Evolutionary conservation across 2,113 vertebrate genomes (phyloP).

Genomic region (Podarcis cretensis): DNA sequence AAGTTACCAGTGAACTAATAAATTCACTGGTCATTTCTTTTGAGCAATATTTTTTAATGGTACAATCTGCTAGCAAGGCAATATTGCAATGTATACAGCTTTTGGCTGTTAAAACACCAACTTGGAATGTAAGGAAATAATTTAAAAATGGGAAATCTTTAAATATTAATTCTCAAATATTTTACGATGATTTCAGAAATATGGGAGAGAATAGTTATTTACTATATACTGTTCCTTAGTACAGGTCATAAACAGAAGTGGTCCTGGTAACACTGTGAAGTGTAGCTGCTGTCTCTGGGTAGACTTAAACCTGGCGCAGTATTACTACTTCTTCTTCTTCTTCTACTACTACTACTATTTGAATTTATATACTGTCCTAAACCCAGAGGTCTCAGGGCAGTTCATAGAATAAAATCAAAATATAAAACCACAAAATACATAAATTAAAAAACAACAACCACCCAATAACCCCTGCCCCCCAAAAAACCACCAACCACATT

Average conservation of each 20-base stretch:
- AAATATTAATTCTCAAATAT: not conserved
- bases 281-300: no score
- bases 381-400: no score
- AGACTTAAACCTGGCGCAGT: no score
- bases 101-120: not conserved
- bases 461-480: no score
- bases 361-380: no score
- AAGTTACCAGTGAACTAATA: not conserved
- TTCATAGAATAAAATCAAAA: no score
- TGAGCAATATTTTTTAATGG: not conserved
- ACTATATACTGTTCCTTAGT: not conserved
- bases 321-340: no score
- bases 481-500: no score
- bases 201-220: not conserved
- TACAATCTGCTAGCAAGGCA: not conserved
- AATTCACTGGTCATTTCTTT: not conserved
- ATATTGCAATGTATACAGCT: not conserved
- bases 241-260: not conserved
- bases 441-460: no score
- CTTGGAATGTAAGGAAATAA: not conserved
- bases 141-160: no score
- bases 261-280: no score
- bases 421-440: not conserved
- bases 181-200: not conserved
- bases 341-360: no score